phyloP scores from a whole-genome alignment of 2,113 vertebrate species.

The Panthera uncia region DNA sequence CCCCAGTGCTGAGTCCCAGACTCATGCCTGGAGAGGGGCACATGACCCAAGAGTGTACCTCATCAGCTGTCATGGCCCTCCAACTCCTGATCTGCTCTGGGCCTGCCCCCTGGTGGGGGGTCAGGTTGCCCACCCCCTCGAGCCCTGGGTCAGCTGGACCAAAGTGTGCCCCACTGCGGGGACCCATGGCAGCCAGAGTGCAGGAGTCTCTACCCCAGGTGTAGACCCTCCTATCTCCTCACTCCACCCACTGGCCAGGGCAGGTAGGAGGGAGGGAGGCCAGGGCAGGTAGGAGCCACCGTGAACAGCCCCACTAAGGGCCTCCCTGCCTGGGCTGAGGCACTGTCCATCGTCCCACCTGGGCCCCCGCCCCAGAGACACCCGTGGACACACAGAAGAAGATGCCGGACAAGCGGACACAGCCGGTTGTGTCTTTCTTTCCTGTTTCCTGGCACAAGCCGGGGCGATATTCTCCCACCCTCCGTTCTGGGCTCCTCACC shows the following conservation, averaged over 20 bases:
- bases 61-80: not conserved
- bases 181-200: not conserved
- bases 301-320: not conserved
- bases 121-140: not conserved
- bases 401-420: not conserved
- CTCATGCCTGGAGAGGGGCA: not conserved
- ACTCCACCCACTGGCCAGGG: not conserved
- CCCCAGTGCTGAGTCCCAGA: not conserved
- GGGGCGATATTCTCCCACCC: not conserved
- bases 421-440: no score
- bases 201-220: not conserved
- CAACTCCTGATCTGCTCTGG: not conserved
- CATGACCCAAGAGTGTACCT: not conserved
- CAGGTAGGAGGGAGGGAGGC: not conserved
- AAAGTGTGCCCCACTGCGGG: not conserved
- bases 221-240: no score
- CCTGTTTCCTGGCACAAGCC: not conserved
- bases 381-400: not conserved
- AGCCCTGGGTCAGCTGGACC: not conserved
- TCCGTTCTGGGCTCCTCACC: no score
- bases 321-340: no score
- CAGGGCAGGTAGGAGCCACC: not conserved
- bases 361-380: not conserved
- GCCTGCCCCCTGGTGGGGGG: not conserved
- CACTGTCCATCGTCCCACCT: not conserved